Percentiles rank a stretch among this genome's conserved stretches.
Conservation (phyloP, 2,113 vertebrate genomes). For the Neotoma lepida region DNA sequence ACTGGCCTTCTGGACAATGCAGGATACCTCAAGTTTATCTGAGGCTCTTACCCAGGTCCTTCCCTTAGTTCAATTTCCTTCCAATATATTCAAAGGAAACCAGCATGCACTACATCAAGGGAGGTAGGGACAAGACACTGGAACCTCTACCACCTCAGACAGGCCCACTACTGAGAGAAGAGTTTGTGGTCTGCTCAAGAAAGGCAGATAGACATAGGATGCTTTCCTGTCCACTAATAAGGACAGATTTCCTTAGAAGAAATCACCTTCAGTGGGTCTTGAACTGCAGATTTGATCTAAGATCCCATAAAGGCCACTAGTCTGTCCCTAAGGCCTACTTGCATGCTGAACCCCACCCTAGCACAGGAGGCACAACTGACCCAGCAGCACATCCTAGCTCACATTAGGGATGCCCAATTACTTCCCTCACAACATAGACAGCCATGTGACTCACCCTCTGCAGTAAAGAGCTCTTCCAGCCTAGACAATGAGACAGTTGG, state of each 20-base stretch:
- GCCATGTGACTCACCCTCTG: background rate
- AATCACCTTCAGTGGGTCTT: background rate
- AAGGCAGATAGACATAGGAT: background rate
- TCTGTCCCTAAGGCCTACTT: background rate
- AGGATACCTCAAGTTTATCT: background rate
- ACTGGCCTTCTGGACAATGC: background rate
- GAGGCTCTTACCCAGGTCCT: too few species aligned
- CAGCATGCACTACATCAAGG: background rate
- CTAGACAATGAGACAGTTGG: background rate
- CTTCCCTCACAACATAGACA: background rate
- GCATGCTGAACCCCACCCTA: background rate
- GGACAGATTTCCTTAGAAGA: background rate
- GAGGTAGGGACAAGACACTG: background rate
- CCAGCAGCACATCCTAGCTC: background rate
- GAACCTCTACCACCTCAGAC: background rate
- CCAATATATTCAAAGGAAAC: background rate
- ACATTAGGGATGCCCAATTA: background rate
- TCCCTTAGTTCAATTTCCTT: background rate
- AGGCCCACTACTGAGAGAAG: background rate
- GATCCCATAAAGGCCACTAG: background rate
- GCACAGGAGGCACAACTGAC: background rate
- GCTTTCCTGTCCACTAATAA: background rate
- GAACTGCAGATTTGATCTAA: background rate
- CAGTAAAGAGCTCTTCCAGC: background rate
- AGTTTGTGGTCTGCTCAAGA: background rate